Conservation (phyloP, 2,113 vertebrate genomes). For the Cervus canadensis region DNA sequence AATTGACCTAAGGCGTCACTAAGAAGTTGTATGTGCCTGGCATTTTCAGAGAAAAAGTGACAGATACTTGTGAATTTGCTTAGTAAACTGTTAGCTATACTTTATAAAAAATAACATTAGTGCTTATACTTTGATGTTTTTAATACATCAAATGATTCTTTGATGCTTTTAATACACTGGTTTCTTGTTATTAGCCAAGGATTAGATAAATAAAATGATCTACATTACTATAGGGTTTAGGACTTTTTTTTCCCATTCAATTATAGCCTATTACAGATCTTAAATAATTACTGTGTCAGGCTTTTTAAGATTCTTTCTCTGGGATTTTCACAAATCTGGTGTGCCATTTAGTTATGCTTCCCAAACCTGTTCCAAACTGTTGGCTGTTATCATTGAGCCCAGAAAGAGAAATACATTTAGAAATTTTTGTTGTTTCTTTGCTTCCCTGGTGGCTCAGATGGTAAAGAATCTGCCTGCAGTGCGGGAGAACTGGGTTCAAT, state of each 20-base stretch:
- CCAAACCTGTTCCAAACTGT: neutral
- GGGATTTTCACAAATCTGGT: conserved; percentile 24
- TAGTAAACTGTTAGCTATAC: conserved; percentile 11
- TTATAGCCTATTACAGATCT: neutral
- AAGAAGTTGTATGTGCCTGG: neutral
- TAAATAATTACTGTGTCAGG: conserved; percentile 16
- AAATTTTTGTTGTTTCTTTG: neutral
- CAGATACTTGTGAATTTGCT: conserved; percentile 27
- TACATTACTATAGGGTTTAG: neutral
- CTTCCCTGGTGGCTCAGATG: neutral
- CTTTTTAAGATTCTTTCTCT: neutral
- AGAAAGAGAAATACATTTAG: neutral
- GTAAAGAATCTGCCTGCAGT: neutral
- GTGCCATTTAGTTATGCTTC: conserved; percentile 9
- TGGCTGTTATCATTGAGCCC: neutral
- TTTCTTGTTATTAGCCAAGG: neutral
- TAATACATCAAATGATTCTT: neutral
- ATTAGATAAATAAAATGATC: neutral
- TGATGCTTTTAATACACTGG: conserved; percentile 8
- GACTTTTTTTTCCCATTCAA: conserved; percentile 10
- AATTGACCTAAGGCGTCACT: neutral
- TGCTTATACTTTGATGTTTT: neutral
- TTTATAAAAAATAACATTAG: neutral
- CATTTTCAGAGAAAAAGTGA: conserved; percentile 11
- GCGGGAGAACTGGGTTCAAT: neutral